Percentiles rank a stretch among this genome's conserved stretches.
phyloP scores from a whole-genome alignment of 2,113 vertebrate genomes.

The Phaetusa simplex region DNA sequence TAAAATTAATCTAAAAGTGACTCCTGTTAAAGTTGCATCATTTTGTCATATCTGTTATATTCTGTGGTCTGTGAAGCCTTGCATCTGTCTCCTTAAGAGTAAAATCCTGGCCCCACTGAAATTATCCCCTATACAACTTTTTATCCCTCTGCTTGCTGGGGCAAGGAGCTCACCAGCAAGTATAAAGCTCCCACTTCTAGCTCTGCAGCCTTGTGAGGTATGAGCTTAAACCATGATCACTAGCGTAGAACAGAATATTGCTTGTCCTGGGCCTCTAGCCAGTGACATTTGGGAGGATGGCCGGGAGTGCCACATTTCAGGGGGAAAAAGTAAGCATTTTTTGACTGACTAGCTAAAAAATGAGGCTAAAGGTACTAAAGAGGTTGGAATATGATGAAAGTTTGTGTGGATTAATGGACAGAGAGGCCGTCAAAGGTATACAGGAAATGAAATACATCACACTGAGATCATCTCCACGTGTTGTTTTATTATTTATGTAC shows the following conservation, averaged over 20 bases:
- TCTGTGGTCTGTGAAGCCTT: background rate
- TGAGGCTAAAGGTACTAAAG: background rate
- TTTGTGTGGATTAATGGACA: slow-evolving; percentile 7
- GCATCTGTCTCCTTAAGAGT: background rate
- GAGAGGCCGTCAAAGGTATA: background rate
- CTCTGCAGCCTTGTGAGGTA: background rate
- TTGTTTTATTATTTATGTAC: slow-evolving; percentile 53
- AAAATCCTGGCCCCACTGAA: background rate
- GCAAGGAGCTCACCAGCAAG: background rate
- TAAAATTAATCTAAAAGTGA: background rate
- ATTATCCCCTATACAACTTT: background rate
- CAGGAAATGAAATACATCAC: background rate
- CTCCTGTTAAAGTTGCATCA: background rate
- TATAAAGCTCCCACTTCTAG: background rate
- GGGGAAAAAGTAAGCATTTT: background rate
- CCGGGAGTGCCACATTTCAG: background rate
- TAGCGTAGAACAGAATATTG: background rate
- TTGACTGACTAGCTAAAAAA: slow-evolving; percentile 4
- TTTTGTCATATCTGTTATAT: background rate
- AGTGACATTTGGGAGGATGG: slow-evolving; percentile 41
- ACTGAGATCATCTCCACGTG: background rate
- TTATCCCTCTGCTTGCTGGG: background rate
- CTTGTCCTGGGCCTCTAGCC: slow-evolving; percentile 45
- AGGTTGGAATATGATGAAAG: background rate
- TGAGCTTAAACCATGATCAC: slow-evolving; percentile 17